These are phyloP conservation scores for Thymelicus sylvestris DNA, from an alignment of 2,888 invertebrate genomes.

Conservation along the genomic window DNA sequence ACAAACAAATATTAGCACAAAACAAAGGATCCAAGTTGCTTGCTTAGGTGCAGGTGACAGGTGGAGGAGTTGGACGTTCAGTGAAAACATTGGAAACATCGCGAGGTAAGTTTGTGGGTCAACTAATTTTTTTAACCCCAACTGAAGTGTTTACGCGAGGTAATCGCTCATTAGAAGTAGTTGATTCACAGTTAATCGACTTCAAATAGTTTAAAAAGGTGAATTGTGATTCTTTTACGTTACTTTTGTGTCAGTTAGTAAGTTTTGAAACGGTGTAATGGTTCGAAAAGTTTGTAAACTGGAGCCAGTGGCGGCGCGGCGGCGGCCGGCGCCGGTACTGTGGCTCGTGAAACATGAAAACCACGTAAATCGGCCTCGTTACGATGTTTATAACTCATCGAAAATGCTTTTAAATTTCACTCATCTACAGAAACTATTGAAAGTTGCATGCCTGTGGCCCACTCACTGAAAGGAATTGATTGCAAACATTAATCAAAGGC, in stretches of 20 bases:
- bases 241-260: conserved; percentile 44
- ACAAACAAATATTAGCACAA: conserved; percentile 75
- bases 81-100: conserved; percentile 19
- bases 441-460: neutral
- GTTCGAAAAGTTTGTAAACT: conserved; percentile 62
- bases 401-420: neutral
- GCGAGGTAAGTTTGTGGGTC: conserved; percentile 30
- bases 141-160: conserved; percentile 45
- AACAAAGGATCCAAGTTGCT: conserved; percentile 77
- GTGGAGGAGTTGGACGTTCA: conserved; percentile 46
- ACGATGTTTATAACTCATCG: neutral
- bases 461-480: neutral
- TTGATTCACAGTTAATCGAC: neutral
- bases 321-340: conserved; percentile 70
- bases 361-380: neutral
- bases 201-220: neutral
- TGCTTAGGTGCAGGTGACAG: conserved; percentile 78
- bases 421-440: neutral
- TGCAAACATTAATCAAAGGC: neutral
- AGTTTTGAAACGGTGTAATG: conserved; percentile 57
- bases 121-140: conserved; percentile 7
- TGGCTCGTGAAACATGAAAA: conserved; percentile 40
- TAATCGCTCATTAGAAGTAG: neutral
- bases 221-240: conserved; percentile 32
- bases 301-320: conserved; percentile 68